Base-by-base conservation (phyloP, 1,140 invertebrate genomes). In the Asobara japonica region DNA sequence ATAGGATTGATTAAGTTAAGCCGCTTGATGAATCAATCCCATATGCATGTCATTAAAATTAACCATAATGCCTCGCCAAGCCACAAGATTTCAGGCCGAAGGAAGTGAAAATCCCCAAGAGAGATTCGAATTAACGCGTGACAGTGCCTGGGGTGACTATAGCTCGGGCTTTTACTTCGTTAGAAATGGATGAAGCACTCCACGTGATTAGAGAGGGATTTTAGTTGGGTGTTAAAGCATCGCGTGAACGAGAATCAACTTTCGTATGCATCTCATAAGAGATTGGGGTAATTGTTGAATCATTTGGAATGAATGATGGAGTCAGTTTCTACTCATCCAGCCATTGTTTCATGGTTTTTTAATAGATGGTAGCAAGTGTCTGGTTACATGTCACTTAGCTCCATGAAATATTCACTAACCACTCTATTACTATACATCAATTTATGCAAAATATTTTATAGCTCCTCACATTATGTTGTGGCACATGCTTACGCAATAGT, bases 151-250 rank as follows among this genome's bases (percentile, higher is more conserved):
- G 51, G 22, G 51, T 60, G 25, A n/a, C 18, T 36, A 72, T 72
- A 65, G 51, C 41, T 13, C 41, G 33, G 6, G 65, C 31, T 38
- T 20, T 67, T 51, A 48, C 69, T 74, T 74, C 73, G 76, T 80
- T 76, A 76, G 38, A 72, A 77, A 77, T 78, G 75, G 72, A 79
- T 76, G 76, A 71, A 74, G 61, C 67, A 75, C 79, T 80, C 70
- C 69, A 72, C 56, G 61, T 65, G 74, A 80, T 79, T 77, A 77
- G 77, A 74, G 62, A 56, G 45, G 70, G 66, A 61, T 65, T 31
- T 69, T 69, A 65, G 38, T 25, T 56, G n/a, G 45, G 51, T 56
- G 18, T 56, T 56, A 56, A 25, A 74, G 41, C 29, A 65, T 66
- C 62, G 45, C 62, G 38, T 56, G 62, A 73, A 73, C 41, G 51